phyloP scores from a whole-genome alignment of 2,888 invertebrate species.

The Hypsopygia costalis region DNA sequence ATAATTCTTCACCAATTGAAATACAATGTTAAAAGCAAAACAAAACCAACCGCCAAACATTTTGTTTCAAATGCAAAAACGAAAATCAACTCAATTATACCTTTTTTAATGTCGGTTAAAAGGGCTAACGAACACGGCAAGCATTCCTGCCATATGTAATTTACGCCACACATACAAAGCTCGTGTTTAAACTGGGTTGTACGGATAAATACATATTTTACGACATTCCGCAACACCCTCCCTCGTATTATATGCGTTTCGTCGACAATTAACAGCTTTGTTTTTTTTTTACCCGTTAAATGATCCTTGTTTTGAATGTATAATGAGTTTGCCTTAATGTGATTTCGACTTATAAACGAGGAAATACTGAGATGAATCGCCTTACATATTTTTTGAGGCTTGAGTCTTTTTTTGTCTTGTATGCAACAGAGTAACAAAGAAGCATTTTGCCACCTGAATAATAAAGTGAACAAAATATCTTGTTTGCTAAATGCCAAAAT shows the following conservation, averaged over 20 bases:
- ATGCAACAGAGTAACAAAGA: no score
- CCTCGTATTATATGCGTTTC: slow-evolving; percentile 11
- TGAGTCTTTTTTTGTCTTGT: no score
- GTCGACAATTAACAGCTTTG: slow-evolving; percentile 3
- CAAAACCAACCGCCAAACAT: no score
- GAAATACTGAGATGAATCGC: no score
- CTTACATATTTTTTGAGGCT: no score
- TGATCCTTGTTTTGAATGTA: not conserved
- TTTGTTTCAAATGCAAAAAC: slow-evolving; percentile 2
- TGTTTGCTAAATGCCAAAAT: no score
- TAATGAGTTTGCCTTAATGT: no score
- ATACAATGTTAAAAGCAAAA: no score
- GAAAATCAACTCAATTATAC: slow-evolving; percentile 13
- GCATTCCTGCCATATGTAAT: slow-evolving; percentile 35
- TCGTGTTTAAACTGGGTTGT: slow-evolving; percentile 33
- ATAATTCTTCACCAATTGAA: no score
- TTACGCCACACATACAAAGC: slow-evolving; percentile 33
- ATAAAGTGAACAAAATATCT: no score
- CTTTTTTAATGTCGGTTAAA: slow-evolving; percentile 27
- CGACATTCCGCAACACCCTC: slow-evolving; percentile 11
- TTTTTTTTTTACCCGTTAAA: not conserved
- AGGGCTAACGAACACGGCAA: slow-evolving; percentile 46
- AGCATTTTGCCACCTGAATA: no score
- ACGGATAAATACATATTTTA: slow-evolving; percentile 26
- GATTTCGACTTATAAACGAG: no score